Evolutionary conservation across 2,113 vertebrate species (phyloP).

Genomic region (Seriola aureovittata): DNA sequence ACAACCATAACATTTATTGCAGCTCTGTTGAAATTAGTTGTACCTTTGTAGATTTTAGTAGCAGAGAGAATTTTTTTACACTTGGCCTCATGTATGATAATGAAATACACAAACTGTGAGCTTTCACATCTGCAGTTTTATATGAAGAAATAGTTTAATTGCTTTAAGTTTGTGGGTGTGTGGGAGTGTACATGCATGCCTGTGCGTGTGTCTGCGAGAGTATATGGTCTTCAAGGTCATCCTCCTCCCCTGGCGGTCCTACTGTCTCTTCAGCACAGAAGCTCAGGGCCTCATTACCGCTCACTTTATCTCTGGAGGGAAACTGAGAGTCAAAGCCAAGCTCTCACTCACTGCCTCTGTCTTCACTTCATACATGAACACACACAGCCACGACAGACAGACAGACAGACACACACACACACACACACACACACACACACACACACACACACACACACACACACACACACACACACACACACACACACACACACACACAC

Average conservation of each 20-base stretch:
- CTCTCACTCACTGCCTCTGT: constrained; percentile 41
- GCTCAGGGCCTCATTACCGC: constrained; percentile 71
- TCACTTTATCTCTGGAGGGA: constrained; percentile 61
- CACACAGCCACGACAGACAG: constrained; percentile 15
- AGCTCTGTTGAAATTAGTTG: neutral
- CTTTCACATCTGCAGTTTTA: neutral
- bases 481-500: constrained; percentile 25
- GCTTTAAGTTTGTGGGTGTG: constrained; percentile 20
- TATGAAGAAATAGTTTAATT: constrained; percentile 9
- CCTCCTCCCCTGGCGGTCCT: constrained; percentile 16
- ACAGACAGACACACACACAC: constrained; percentile 27
- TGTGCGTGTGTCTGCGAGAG: constrained; percentile 25
- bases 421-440: constrained; percentile 15
- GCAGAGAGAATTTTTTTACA: neutral
- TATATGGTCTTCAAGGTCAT: constrained; percentile 56
- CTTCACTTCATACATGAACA: constrained; percentile 5
- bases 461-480: neutral
- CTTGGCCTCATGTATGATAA: neutral
- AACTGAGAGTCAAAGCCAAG: constrained; percentile 46
- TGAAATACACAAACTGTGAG: neutral
- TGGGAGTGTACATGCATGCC: neutral
- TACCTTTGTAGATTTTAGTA: neutral
- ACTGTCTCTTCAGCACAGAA: constrained; percentile 50
- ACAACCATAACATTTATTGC: constrained; percentile 1
- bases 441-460: constrained; percentile 14